Evolutionary conservation across 2,888 invertebrate species (phyloP), one percentile per base, ranked within the genome.

Genomic region (Ophraella communa): DNA sequence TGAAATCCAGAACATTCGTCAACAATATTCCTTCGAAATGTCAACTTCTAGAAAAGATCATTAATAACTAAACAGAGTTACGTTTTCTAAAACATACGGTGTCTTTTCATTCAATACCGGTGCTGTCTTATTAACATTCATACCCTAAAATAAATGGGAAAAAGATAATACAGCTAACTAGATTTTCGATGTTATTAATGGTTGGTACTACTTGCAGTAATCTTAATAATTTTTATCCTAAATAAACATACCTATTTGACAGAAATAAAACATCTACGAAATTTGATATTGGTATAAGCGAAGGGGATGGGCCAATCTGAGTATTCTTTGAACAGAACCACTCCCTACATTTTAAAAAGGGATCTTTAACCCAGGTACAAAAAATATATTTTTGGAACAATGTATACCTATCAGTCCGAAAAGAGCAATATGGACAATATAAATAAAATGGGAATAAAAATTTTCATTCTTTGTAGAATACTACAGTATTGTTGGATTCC

Each of bases 21-120:
- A 74, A 73, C 74, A 66, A 69, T 74, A 71, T 72, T 71, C 71
- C 72, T 71, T 73, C 73, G 69, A 70, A 73, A 71, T 69, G 74
- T 73, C 76, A 75, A 71, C 74, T 73, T 73, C 68, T 73, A 72
- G 70, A 68, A 71, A 74, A 70, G 71, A 75, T 76, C 76, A 76
- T 76, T 75, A 76, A 76, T 76, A 75, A 74, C 60, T 75, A 75
- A 75, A 74, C 61, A 61, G 35, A 56, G 60, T 70, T 74, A 73
- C 73, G 70, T 71, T 75, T 74, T 72, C 49, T 63, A 75, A 74
- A 75, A 74, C 73, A 71, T 70, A 70, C 71, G 71, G 71, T 73
- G 69, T 67, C 70, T 71, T 70, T 61, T 62, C 62, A 55, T 69
- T 67, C 71, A 53, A 33, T 23, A 57, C 55, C 61, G 69, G 65